Conservation (phyloP, 2,888 invertebrate genomes). For the Arrhopalites spinosus region DNA sequence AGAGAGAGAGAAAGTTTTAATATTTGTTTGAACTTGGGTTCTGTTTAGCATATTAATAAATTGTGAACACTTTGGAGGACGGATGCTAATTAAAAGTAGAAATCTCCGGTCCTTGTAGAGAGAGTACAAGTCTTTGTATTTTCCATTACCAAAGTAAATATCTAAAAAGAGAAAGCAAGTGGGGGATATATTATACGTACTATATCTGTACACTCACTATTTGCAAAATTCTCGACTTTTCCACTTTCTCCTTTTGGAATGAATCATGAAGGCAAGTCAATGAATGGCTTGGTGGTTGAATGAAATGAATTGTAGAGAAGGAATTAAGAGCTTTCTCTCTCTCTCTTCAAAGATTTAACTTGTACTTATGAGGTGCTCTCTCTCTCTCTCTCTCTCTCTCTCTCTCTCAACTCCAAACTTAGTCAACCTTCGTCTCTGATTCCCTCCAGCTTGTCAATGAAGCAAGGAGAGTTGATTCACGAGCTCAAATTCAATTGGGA, state of each 20-base stretch:
- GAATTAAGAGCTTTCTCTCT: not conserved
- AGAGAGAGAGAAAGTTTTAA: not conserved
- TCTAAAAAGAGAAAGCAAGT: too few relatives aligned
- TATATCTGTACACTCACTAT: too few relatives aligned
- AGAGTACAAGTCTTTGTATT: not conserved
- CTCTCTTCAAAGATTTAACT: too few relatives aligned
- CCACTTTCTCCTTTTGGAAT: not conserved
- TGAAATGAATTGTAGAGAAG: not conserved
- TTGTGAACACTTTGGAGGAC: too few relatives aligned
- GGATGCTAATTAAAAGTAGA: too few relatives aligned
- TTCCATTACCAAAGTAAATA: not conserved
- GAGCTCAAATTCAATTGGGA: not conserved
- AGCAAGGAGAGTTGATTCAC: too few relatives aligned
- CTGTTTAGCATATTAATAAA: too few relatives aligned
- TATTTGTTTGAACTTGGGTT: too few relatives aligned
- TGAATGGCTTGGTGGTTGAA: not conserved
- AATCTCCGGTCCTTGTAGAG: too few relatives aligned
- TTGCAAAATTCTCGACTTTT: not conserved
- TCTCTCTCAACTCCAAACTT: not conserved
- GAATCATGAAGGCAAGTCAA: not conserved
- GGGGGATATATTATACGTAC: too few relatives aligned
- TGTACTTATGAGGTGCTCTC: not conserved
- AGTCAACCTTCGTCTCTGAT: not conserved
- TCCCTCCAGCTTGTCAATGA: not conserved
- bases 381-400: constrained; percentile 1